phyloP scores from a whole-genome alignment of 2,113 vertebrate genomes.

The Bubo bubo region DNA sequence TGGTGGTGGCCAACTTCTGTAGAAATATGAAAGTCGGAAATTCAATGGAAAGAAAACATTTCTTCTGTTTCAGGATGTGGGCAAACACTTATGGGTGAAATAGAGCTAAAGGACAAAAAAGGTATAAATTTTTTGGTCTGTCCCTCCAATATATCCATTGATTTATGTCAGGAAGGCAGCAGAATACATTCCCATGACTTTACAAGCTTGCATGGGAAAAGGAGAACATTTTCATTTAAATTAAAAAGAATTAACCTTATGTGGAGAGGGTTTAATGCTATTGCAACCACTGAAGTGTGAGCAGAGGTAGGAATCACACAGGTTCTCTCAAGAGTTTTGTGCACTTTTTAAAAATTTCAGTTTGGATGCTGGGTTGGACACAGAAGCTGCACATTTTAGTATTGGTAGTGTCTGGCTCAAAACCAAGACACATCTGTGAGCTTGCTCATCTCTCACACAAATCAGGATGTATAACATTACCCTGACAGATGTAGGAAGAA shows the following conservation, averaged over 20 bases:
- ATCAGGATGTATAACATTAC: conserved; percentile 15
- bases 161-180: conserved; percentile 55
- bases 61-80: conserved; percentile 42
- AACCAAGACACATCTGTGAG: conserved; percentile 4
- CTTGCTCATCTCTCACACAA: not conserved
- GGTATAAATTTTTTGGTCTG: conserved; percentile 35
- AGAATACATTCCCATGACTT: conserved; percentile 53
- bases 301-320: not conserved
- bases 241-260: conserved; percentile 11
- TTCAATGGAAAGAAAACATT: conserved; percentile 45
- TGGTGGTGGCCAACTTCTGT: not conserved
- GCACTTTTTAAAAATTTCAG: not conserved
- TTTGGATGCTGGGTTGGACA: not conserved
- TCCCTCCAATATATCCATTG: conserved; percentile 17
- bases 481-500: conserved; percentile 36
- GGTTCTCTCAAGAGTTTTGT: not conserved
- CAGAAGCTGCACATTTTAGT: not conserved
- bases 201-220: not conserved
- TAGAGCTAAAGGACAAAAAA: conserved; percentile 50
- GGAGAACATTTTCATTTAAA: conserved; percentile 29
- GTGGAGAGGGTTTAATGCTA: not conserved
- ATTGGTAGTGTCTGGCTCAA: not conserved
- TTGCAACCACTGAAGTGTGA: not conserved
- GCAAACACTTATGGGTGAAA: conserved; percentile 29
- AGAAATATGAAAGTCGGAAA: conserved; percentile 38